Conservation (phyloP, 1,140 invertebrate genomes). For the Carcinoscorpius rotundicauda region DNA sequence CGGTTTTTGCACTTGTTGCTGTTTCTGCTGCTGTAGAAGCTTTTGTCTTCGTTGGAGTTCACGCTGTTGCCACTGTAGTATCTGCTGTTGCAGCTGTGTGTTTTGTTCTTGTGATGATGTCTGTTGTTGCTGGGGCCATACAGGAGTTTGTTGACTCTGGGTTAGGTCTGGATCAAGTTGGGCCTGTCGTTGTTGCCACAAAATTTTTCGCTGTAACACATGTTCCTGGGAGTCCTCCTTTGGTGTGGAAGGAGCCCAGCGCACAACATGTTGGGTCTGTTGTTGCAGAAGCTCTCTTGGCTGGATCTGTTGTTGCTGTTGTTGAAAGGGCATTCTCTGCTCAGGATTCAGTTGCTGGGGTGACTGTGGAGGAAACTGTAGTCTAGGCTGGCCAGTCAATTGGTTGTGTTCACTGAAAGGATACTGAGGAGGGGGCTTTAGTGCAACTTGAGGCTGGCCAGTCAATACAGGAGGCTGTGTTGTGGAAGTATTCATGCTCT, state of each 20-base stretch:
- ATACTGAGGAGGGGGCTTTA: conserved; percentile 20
- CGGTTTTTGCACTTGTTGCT: no score
- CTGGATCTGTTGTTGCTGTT: neutral
- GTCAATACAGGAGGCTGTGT: neutral
- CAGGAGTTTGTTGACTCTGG: conserved; percentile 7
- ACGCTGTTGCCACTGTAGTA: conserved; percentile 26
- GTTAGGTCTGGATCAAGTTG: neutral
- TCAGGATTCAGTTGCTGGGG: conserved; percentile 6
- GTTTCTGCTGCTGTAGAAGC: no score
- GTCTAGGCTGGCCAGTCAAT: conserved; percentile 18
- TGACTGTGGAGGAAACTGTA: conserved; percentile 18
- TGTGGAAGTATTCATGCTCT: neutral
- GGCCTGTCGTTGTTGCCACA: conserved; percentile 8
- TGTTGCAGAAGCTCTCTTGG: no score
- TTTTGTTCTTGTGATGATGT: conserved; percentile 5
- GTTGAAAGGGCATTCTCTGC: conserved; percentile 7
- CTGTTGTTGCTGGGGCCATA: conserved; percentile 13
- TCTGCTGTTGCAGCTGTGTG: conserved; percentile 20
- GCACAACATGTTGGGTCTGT: neutral
- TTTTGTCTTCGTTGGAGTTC: conserved; percentile 11
- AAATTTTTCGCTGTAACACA: neutral
- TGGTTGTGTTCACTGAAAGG: conserved; percentile 14
- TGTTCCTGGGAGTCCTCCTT: neutral
- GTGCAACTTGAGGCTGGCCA: conserved; percentile 14
- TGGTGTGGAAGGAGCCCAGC: neutral